A percentile compares a stretch with the other conserved stretches of the same genome.
Evolutionary conservation across 2,113 vertebrate genomes (phyloP).

Genomic region (Cyanoramphus novaezelandiae): DNA sequence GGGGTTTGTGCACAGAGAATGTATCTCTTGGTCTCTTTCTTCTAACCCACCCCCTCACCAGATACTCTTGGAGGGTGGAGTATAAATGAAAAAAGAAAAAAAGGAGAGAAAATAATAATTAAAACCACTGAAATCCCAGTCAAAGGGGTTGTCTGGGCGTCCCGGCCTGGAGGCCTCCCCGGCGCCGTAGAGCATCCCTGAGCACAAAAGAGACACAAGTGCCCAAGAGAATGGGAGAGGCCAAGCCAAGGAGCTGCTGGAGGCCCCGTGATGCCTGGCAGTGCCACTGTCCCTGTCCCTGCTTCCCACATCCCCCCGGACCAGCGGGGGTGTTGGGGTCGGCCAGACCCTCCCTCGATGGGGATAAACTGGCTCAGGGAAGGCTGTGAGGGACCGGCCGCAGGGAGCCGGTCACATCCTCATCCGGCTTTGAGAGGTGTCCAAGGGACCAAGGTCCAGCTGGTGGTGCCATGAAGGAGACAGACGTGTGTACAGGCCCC

Average conservation of each 20-base stretch:
- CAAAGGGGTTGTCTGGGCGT: conserved; percentile 35
- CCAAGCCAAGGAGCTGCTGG: not conserved
- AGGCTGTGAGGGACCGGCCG: not conserved
- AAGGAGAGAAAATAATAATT: conserved; percentile 41
- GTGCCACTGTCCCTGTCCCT: not conserved
- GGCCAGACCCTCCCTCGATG: not conserved
- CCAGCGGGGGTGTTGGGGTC: not conserved
- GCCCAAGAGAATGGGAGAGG: not conserved
- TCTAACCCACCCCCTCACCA: conserved; percentile 53
- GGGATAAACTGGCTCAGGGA: accelerated
- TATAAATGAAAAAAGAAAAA: not conserved
- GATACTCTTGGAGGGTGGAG: conserved; percentile 66
- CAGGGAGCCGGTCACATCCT: accelerated
- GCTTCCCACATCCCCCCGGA: not conserved
- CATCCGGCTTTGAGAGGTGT: not conserved
- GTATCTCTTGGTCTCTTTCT: conserved; percentile 48
- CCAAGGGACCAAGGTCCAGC: not conserved
- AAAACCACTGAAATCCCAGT: conserved; percentile 26
- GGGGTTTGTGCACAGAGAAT: conserved; percentile 50
- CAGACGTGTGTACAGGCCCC: accelerated
- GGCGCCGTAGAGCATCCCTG: not conserved
- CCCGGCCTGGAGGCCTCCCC: conserved; percentile 25
- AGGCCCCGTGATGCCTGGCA: not conserved
- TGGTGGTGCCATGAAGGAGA: not conserved
- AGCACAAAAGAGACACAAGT: not conserved